Evolutionary conservation across 2,888 invertebrate species (phyloP), one percentile per base, ranked within the genome.

Genomic region (Cryptus armator): DNA sequence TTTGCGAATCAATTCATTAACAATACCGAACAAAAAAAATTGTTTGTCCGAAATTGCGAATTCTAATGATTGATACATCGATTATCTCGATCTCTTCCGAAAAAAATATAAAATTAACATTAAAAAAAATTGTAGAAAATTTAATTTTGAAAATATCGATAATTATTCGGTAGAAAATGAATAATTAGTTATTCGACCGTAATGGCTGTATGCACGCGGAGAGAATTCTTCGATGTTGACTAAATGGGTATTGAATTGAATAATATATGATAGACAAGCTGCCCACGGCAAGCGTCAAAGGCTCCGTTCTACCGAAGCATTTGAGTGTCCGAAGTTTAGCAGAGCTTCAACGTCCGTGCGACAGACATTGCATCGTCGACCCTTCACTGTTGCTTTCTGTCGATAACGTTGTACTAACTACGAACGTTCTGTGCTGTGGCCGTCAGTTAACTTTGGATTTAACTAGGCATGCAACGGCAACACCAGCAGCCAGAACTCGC

Each of bases 361-460:
- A 24, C 56, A 24, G 19, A 56, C 24, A 56, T 56, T 10, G 56
- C 56, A 56, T 24, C 56, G 56, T 10, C 24, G 24, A 19, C 19
- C 24, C 56, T 56, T 56, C 12, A 24, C 19, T 56, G 19, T 56
- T 19, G 56, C 56, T 24, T 56, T 12, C 56, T 56, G 56, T 19
- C 56, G 24, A 56, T 56, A 56, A 56, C 24, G 56, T 56, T 24
- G 24, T 24, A 10, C 24, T 19, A 56, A 56, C 56, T 56, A 24
- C 24, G 56, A 12, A 7, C 56, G 37, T 37, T 10, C 56, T 56
- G 56, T 19, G 10, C 24, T 12, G 12, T 56, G 56, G 56, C 56
- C 56, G 24, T 56, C 56, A 56, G 56, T 56, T 56, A 56, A 56
- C 56, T 56, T 56, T 24, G 24, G 56, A 29, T 62, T 62, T 62